Base-by-base conservation (phyloP, 2,888 invertebrate species). In the Nomada flava region DNA sequence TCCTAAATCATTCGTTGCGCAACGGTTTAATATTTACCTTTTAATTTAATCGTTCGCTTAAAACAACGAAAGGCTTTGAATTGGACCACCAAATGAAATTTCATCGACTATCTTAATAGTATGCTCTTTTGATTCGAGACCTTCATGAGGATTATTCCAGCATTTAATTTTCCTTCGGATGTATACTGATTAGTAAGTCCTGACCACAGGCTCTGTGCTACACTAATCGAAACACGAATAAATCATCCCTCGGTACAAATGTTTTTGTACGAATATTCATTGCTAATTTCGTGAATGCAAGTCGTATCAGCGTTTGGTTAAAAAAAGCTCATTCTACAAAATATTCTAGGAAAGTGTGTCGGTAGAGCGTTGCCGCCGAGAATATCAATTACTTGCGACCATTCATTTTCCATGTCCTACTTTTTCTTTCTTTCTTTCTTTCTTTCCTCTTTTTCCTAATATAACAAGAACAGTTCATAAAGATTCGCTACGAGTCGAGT, bases 41-140 rank as follows among this genome's bases (percentile, higher is more conserved):
- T n/a, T 42, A 36, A 52, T 42, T 50, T 44, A n/a, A n/a, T 70
- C 69, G 53, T 52, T 20, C 57, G 15, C 65, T n/a, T 2, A 10
- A 29, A n/a, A 57, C 44, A 59, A 26, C 29, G n/a, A 29, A 82
- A 50, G 7, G 59, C 44, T 76, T 47, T 64, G 29, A 42, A 55
- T 23, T 5, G 36, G 42, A 42, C 18, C 13, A 10, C 5, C 9
- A 23, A 67, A 36, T 36, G 36, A 36, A 59, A 59, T 47, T 69
- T 57, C 26, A 42, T 59, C n/a, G 60, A 42, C 47, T 11, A 36
- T n/a, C 77, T 79, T 81, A 88, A 83, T 47, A n/a, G 55, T 86
- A 88, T 90, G 88, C 90, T 90, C 89, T 83, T 83, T 83, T 74
- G 57, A 79, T 79, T 65, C 60, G 57, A 77, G 36, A 82, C 23